These are phyloP conservation scores for Athalia cordata DNA, from an alignment of 2,888 invertebrate species.

Conservation along the genomic window DNA sequence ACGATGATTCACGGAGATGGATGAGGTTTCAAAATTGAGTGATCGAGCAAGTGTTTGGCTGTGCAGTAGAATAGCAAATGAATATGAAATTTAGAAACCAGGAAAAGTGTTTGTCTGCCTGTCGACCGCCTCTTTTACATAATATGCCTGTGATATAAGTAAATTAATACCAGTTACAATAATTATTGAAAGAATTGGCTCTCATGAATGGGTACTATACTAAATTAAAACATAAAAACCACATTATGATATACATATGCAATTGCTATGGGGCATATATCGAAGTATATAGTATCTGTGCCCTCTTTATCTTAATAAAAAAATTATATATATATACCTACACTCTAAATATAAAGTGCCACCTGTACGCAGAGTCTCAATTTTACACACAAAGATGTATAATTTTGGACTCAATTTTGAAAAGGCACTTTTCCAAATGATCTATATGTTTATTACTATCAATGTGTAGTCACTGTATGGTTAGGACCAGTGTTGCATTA, in stretches of 20 bases:
- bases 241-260: constrained; percentile 19
- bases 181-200: constrained; percentile 40
- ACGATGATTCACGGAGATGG: neutral
- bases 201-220: constrained; percentile 26
- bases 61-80: constrained; percentile 69
- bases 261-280: constrained; percentile 17
- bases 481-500: constrained; percentile 40
- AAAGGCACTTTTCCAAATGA: constrained; percentile 30
- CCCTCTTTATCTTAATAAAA: constrained; percentile 33
- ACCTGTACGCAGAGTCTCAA: constrained; percentile 16
- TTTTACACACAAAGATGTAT: constrained; percentile 23
- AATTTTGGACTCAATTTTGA: constrained; percentile 3
- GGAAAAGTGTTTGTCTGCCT: constrained; percentile 46
- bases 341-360: neutral
- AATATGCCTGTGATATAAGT: constrained; percentile 42
- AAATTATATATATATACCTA: neutral
- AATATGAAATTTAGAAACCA: constrained; percentile 36
- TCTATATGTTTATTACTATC: constrained; percentile 38
- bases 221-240: constrained; percentile 19
- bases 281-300: constrained; percentile 10
- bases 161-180: constrained; percentile 43
- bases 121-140: constrained; percentile 47
- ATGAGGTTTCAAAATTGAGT: constrained; percentile 59
- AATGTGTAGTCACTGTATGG: constrained; percentile 41
- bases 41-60: constrained; percentile 72